These are phyloP conservation scores for Drosophila seclusa DNA, from an alignment of 2,888 invertebrate species.

Conservation along the genomic window DNA sequence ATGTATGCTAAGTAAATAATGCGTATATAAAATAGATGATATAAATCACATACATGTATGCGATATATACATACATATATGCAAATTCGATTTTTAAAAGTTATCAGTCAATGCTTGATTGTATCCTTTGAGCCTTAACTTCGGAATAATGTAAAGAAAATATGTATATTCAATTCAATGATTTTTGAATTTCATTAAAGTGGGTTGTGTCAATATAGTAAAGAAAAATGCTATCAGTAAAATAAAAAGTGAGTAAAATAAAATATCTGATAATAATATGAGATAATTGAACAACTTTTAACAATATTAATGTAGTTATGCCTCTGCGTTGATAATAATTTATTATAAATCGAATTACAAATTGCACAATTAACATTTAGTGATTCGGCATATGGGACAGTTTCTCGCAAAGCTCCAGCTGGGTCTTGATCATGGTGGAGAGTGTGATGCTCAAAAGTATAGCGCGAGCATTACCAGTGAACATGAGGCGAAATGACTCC, in stretches of 20 bases:
- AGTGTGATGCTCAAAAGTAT: constrained; percentile 54
- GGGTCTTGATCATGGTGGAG: constrained; percentile 51
- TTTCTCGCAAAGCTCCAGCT: constrained; percentile 63
- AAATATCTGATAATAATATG: neutral
- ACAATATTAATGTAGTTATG: neutral
- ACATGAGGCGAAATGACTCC: constrained; percentile 55
- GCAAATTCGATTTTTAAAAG: neutral
- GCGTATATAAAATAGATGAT: neutral
- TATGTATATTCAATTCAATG: neutral
- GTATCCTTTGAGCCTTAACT: neutral
- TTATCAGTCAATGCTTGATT: neutral
- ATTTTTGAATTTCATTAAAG: neutral
- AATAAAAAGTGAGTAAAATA: neutral
- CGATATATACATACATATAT: neutral
- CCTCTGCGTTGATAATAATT: neutral
- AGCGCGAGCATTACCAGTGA: constrained; percentile 46
- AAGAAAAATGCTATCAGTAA: neutral
- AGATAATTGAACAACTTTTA: too few relatives aligned
- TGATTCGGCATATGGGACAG: constrained; percentile 46
- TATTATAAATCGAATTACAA: neutral
- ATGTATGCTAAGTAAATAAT: neutral
- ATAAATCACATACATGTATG: neutral
- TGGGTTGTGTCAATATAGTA: neutral
- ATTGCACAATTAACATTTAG: neutral
- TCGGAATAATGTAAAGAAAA: neutral